Evolutionary conservation across 2,888 invertebrate genomes (phyloP).

Genomic region (Tricholauxania praeusta): DNA sequence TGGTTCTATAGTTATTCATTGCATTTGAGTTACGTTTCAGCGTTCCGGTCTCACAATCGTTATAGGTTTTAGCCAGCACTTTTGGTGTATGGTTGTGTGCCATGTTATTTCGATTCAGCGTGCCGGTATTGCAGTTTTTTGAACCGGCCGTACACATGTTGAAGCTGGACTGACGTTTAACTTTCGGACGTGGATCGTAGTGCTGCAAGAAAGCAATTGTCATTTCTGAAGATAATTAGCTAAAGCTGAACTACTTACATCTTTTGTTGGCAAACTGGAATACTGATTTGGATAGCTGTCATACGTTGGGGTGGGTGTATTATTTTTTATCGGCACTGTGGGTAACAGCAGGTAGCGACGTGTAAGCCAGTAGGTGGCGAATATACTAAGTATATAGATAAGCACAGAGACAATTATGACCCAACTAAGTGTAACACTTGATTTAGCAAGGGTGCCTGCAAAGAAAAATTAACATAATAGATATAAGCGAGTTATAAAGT

Average conservation of each 20-base stretch:
- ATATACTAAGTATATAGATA: slow-evolving; percentile 68
- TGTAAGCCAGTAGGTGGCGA: slow-evolving; percentile 63
- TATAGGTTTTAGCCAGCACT: slow-evolving; percentile 77
- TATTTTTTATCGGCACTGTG: slow-evolving; percentile 63
- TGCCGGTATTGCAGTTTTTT: slow-evolving; percentile 64
- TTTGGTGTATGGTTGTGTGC: slow-evolving; percentile 75
- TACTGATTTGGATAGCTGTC: slow-evolving; percentile 87
- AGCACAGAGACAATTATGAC: slow-evolving; percentile 69
- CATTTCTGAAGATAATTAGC: not conserved
- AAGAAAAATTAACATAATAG: not conserved
- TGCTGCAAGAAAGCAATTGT: slow-evolving; percentile 52
- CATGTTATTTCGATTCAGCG: slow-evolving; percentile 72
- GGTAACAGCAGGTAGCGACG: slow-evolving; percentile 67
- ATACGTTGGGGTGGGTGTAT: slow-evolving; percentile 78
- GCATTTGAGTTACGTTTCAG: slow-evolving; percentile 80
- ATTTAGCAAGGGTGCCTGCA: slow-evolving; percentile 54
- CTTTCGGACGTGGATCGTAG: slow-evolving; percentile 66
- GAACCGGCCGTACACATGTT: slow-evolving; percentile 67
- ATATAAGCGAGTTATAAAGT: not conserved
- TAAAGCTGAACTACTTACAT: slow-evolving; percentile 70
- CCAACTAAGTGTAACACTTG: slow-evolving; percentile 52
- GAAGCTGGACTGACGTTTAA: slow-evolving; percentile 80
- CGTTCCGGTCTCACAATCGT: slow-evolving; percentile 84
- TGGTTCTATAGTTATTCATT: slow-evolving; percentile 72
- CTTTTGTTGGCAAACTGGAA: slow-evolving; percentile 84